Percentiles rank a stretch among this genome's conserved stretches.
These are phyloP conservation scores for Cantharis lateralis DNA, from an alignment of 2,888 invertebrate species.

Conservation along the genomic window DNA sequence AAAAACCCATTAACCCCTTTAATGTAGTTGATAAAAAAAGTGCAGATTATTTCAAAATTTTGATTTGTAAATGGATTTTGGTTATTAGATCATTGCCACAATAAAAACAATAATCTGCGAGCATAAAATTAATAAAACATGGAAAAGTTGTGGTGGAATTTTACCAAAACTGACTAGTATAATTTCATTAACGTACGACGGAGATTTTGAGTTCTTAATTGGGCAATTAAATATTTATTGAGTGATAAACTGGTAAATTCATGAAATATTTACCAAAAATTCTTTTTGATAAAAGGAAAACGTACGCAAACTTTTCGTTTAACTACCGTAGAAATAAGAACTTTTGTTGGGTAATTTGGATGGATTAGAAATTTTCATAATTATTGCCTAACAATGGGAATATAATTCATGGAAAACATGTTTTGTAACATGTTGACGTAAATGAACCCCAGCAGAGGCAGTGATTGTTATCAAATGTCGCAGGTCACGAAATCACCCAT, in stretches of 20 bases:
- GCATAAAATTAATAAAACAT: no score
- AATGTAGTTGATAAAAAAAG: neutral
- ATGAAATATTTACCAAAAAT: neutral
- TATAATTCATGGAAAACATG: neutral
- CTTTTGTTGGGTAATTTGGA: neutral
- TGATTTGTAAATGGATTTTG: neutral
- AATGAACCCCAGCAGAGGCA: constrained; percentile 33
- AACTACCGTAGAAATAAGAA: neutral
- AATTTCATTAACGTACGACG: no score
- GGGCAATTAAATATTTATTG: neutral
- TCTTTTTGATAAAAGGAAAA: neutral
- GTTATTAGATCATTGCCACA: neutral
- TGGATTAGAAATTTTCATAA: neutral
- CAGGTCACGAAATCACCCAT: constrained; percentile 26
- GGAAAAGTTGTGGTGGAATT: neutral
- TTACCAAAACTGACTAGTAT: neutral
- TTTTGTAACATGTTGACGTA: constrained; percentile 8
- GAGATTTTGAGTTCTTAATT: no score
- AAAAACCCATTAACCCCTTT: neutral
- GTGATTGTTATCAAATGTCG: constrained; percentile 26
- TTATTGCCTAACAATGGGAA: neutral
- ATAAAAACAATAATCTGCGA: neutral
- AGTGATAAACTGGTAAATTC: neutral
- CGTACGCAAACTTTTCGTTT: neutral
- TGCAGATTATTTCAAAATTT: neutral